These are phyloP conservation scores for Emberiza fucata DNA, from an alignment of 2,113 vertebrate species.

Conservation along the genomic window DNA sequence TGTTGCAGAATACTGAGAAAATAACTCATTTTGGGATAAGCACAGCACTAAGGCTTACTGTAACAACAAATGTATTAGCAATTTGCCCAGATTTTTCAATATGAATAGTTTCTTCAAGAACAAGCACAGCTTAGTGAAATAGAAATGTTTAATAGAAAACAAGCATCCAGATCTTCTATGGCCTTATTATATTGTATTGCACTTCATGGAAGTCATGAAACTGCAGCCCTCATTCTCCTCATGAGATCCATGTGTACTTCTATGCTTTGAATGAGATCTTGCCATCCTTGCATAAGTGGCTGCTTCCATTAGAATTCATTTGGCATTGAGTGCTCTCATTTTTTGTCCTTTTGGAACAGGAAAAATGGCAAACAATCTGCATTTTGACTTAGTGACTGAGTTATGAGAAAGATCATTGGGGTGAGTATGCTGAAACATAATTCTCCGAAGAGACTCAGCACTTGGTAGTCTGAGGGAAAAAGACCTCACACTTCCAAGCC, in stretches of 20 bases:
- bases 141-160: not conserved
- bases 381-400: not conserved
- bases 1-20: not conserved
- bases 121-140: not conserved
- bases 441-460: not conserved
- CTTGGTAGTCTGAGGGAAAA: not conserved
- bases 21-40: not conserved
- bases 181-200: not conserved
- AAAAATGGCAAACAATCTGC: not conserved
- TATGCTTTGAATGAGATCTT: not conserved
- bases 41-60: not conserved
- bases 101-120: not conserved
- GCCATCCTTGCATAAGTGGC: not conserved
- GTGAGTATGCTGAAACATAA: not conserved
- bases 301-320: not conserved
- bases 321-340: not conserved
- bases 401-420: not conserved
- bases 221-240: not conserved
- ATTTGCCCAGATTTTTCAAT: not conserved
- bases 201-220: not conserved
- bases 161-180: not conserved
- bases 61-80: not conserved
- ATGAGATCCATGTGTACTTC: not conserved
- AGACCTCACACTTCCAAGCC: not conserved
- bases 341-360: not conserved